These are phyloP conservation scores for Cryptocephalus moraei DNA, from an alignment of 2,888 invertebrate species.

Conservation along the genomic window DNA sequence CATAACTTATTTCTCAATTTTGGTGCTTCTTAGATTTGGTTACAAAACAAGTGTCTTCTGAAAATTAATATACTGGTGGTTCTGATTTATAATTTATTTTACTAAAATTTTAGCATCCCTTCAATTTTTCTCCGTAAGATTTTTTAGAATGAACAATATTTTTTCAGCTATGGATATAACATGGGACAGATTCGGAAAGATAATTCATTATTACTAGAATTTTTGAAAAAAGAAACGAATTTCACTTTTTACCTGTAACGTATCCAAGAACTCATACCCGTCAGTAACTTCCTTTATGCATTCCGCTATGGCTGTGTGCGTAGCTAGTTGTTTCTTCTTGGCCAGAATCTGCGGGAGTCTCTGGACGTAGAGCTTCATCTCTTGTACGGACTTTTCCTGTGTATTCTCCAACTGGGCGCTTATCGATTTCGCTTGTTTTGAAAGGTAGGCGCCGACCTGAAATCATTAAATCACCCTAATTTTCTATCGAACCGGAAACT, in stretches of 20 bases:
- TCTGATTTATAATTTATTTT: too few species aligned
- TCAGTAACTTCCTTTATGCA: slow-evolving; percentile 75
- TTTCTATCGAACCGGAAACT: neutral
- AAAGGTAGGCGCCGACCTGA: slow-evolving; percentile 70
- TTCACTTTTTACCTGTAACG: slow-evolving; percentile 25
- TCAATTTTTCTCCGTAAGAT: too few species aligned
- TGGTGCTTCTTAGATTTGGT: too few species aligned
- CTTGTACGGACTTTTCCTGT: slow-evolving; percentile 85
- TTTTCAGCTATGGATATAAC: too few species aligned
- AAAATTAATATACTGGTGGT: too few species aligned
- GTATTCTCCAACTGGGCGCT: slow-evolving; percentile 77
- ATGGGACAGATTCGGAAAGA: too few species aligned
- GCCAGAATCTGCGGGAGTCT: slow-evolving; percentile 79
- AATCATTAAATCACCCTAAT: slow-evolving; percentile 4
- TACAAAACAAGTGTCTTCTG: too few species aligned
- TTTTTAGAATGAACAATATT: too few species aligned
- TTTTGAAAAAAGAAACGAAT: too few species aligned
- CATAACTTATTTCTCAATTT: too few species aligned
- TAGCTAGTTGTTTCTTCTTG: slow-evolving; percentile 74
- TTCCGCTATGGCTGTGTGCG: slow-evolving; percentile 89
- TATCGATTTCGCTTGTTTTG: slow-evolving; percentile 78
- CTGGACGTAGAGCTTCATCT: slow-evolving; percentile 88
- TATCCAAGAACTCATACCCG: slow-evolving; percentile 35
- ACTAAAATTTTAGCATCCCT: too few species aligned
- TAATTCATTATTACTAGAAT: too few species aligned